A percentile compares a stretch with the other conserved stretches of the same genome.
phyloP scores from a whole-genome alignment of 2,797 vertebrate genomes.

The Buceros bicornis region DNA sequence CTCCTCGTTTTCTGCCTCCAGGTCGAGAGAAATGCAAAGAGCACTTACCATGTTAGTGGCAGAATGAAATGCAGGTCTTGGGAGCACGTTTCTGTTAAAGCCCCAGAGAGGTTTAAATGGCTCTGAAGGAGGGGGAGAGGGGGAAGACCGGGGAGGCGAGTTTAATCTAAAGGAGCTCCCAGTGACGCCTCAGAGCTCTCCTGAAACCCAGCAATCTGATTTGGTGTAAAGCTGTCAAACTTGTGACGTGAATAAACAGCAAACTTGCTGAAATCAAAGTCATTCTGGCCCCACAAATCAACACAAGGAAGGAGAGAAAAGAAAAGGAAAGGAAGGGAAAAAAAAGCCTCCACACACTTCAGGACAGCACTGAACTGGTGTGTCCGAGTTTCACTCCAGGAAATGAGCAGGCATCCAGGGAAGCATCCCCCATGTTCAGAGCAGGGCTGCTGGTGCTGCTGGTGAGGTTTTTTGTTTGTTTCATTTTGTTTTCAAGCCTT shows the following conservation, averaged over 20 bases:
- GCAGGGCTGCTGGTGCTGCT: conserved; percentile 21
- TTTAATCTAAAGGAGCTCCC: conserved; percentile 80
- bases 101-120: conserved; percentile 79
- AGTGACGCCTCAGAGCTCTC: conserved; percentile 75
- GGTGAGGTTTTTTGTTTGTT: background rate
- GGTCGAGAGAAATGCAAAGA: conserved; percentile 58
- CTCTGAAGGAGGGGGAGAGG: conserved; percentile 73
- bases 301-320: conserved; percentile 68
- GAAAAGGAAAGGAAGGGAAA: conserved; percentile 7
- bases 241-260: conserved; percentile 79
- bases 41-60: conserved; percentile 85
- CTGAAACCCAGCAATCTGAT: conserved; percentile 80
- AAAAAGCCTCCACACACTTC: background rate
- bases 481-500: background rate
- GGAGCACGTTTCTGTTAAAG: conserved; percentile 75
- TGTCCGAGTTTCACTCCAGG: conserved; percentile 29
- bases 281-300: conserved; percentile 36
- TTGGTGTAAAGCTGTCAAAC: conserved; percentile 83
- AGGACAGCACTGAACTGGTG: background rate
- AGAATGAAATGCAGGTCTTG: conserved; percentile 65
- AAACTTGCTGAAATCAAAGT: conserved; percentile 75
- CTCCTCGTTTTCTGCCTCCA: conserved; percentile 27
- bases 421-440: conserved; percentile 38
- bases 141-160: conserved; percentile 78
- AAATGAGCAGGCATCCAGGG: conserved; percentile 14